Base-by-base conservation (phyloP, 2,113 vertebrate genomes). In the Microcebus lehilahytsara region DNA sequence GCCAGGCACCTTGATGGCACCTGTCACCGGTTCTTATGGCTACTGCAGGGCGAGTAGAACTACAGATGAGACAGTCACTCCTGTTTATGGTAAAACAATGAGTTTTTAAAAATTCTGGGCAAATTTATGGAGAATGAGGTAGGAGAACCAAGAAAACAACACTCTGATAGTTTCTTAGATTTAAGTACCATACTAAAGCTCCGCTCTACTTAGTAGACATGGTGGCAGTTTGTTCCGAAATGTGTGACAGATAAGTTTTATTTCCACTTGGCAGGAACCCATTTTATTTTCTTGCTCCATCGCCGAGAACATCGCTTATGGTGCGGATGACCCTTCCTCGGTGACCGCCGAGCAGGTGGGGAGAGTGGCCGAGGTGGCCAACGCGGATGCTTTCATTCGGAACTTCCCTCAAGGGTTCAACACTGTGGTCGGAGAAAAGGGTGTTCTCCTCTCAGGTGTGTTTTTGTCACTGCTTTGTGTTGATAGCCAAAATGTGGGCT, bases 231-330 rank as follows among this genome's bases (percentile, higher is more conserved):
- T 49, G 8, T 66, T 56, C 77, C 23, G 49, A 32, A n/a, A 19
- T 87, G 66, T 37, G 13, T 17, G 3, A 1, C n/a, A 89, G 30
- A 1, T 40, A 4, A 7, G 13, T 60, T 96, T 97, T 96, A 0
- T 91, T 90, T 96, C 69, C 79, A 46, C 87, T 96, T 94, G 85
- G 5, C 85, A 99, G 99, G 99, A 99, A 98, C 99, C 99, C 0
- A 98, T 99, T 95, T 98, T 99, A 81, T 99, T 99, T 96, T 99
- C 99, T 37, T 99, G 99, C 93, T 99, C 99, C 7, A 99, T 99
- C n/a, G 99, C 99, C 92, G 99, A 99, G 97, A 99, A 99, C 97
- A 99, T 99, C 22, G 99, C 99, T 0, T 99, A 99, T 3, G 99
- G 99, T n/a, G 99, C 99, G 0, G 96, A 98, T 10, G 98, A 99